Evolutionary conservation across 2,797 vertebrate species (phyloP), one percentile per base, ranked within the genome.

Genomic region (Pagetopsis macropterus): DNA sequence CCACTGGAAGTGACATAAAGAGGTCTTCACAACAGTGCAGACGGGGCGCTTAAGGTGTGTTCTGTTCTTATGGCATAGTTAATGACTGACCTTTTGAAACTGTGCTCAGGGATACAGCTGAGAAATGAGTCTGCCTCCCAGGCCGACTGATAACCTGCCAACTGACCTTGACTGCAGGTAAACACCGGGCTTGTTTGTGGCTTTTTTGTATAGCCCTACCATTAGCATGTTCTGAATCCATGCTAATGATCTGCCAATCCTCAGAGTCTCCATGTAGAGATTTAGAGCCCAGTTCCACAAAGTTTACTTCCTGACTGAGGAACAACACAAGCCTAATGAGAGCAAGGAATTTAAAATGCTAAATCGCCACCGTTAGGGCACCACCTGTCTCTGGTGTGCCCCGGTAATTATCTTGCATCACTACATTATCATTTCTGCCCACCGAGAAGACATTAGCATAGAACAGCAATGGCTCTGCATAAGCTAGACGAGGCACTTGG

Each of bases 161-260:
- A 60, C 79, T 91, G 94, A 95, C 95, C 94, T 96, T 95, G 93
- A 92, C 82, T 87, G 84, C 85, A 86, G 73, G 88, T 90, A 95
- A 95, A 94, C 93, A 86, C 27, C 75, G 51, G 73, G 63, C 78
- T 86, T 94, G 93, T 96, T 95, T 94, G 90, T 86, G 90, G 84
- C 79, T 84, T 69, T 62, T 67, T 82, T 65, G 83, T 83, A 83
- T 31, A 67, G 61, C 49, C 40, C 16, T 16, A 50, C 78, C 79
- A 81, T 89, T 88, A 84, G 66, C 68, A 74, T 85, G 76, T 84
- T 82, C 72, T 33, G 48, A 67, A 79, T 75, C 63, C 78, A 73
- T 69, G 21, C 21, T 51, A 40, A 77, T 79, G 82, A 78, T 70
- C 43, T 48, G 72, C 46, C 48, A 44, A 62, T 76, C 79, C 74